These are phyloP conservation scores for Sciurus niger DNA, from an alignment of 2,113 vertebrate species.

Conservation along the genomic window DNA sequence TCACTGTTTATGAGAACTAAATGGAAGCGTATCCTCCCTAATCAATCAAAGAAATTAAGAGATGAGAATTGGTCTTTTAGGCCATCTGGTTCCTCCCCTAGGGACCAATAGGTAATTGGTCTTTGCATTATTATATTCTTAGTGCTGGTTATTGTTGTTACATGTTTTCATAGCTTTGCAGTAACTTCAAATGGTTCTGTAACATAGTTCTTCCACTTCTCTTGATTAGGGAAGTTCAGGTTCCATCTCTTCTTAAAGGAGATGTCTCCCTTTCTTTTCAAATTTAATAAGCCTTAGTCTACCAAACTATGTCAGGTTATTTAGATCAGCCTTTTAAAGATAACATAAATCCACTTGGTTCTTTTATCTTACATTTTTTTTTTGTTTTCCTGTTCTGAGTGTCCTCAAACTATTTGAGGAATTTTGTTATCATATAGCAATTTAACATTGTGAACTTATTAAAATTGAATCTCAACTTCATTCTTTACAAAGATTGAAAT, in stretches of 20 bases:
- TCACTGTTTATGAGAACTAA: slow-evolving; percentile 72
- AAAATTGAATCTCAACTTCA: slow-evolving; percentile 44
- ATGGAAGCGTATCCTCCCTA: slow-evolving; percentile 65
- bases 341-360: neutral
- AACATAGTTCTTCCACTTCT: slow-evolving; percentile 23
- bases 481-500: slow-evolving; percentile 38
- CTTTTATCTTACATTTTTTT: slow-evolving; percentile 25
- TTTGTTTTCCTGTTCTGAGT: slow-evolving; percentile 6
- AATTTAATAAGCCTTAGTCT: slow-evolving; percentile 19
- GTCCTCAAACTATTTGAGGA: slow-evolving; percentile 46
- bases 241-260: slow-evolving; percentile 18
- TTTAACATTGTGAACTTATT: slow-evolving; percentile 45
- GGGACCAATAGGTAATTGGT: slow-evolving; percentile 49
- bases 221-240: slow-evolving; percentile 60
- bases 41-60: slow-evolving; percentile 77
- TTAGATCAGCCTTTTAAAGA: slow-evolving; percentile 52
- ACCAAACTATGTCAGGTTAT: slow-evolving; percentile 34
- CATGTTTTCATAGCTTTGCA: slow-evolving; percentile 62
- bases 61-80: slow-evolving; percentile 71
- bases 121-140: slow-evolving; percentile 62
- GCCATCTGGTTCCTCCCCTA: slow-evolving; percentile 75
- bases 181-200: slow-evolving; percentile 56
- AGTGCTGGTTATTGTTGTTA: slow-evolving; percentile 67
- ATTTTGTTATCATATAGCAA: slow-evolving; percentile 40
- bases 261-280: slow-evolving; percentile 43